phyloP scores from a whole-genome alignment of 2,113 vertebrate species.

The Montifringilla adamsi region DNA sequence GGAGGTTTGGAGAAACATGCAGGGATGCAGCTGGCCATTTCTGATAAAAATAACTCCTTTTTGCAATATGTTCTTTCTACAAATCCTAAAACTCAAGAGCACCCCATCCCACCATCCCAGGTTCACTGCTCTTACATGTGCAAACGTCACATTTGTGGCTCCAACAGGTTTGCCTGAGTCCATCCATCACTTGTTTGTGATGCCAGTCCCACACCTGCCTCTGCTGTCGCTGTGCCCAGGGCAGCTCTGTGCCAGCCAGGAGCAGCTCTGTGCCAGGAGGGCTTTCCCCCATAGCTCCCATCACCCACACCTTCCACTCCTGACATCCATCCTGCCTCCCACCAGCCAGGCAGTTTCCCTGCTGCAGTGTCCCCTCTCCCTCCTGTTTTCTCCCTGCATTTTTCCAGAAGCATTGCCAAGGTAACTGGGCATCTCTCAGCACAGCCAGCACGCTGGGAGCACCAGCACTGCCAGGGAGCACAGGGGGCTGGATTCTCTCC shows the following conservation, averaged over 20 bases:
- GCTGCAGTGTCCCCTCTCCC: background rate
- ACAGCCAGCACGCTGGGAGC: background rate
- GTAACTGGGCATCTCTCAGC: background rate
- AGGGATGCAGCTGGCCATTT: background rate
- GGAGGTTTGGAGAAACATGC: background rate
- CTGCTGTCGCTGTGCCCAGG: background rate
- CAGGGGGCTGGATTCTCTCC: background rate
- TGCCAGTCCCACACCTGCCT: background rate
- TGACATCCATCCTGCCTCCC: background rate
- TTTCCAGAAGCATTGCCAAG: conserved; percentile 39
- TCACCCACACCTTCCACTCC: background rate
- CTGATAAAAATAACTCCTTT: conserved; percentile 1
- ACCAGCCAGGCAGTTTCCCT: background rate
- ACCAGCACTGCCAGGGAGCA: background rate
- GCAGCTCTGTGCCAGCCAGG: background rate
- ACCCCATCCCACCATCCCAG: background rate
- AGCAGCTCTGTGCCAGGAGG: background rate
- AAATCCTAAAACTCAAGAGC: background rate
- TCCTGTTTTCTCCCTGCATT: background rate
- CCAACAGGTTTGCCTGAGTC: background rate
- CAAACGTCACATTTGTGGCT: rapidly evolving
- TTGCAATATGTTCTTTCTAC: background rate
- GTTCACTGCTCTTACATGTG: rapidly evolving
- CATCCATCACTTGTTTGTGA: background rate
- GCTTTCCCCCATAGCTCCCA: rapidly evolving